Percentiles rank a stretch among this genome's conserved stretches.
Evolutionary conservation across 2,888 invertebrate genomes (phyloP).

Genomic region (Mythimna pallens): DNA sequence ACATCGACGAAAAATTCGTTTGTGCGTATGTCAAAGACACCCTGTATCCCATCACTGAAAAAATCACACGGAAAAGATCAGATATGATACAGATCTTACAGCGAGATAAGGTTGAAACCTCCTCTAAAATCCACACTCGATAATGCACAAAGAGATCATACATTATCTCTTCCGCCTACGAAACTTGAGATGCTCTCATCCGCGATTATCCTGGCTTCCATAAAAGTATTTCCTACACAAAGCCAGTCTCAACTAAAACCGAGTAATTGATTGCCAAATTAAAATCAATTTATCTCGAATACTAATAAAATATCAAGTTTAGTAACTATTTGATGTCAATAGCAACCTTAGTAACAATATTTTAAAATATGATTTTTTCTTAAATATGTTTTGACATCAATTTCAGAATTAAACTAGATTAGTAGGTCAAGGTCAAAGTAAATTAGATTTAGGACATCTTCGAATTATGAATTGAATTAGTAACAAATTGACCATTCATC

Average conservation of each 20-base stretch:
- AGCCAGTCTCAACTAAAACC: neutral
- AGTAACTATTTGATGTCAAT: neutral
- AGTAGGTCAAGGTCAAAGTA: neutral
- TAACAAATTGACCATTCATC: neutral
- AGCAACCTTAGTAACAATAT: constrained; percentile 6
- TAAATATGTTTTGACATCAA: neutral
- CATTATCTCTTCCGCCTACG: neutral
- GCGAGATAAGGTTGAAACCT: constrained; percentile 1
- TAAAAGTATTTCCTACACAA: neutral
- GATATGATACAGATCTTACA: constrained; percentile 13
- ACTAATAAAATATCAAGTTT: neutral
- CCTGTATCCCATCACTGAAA: neutral
- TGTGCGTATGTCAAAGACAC: too few species aligned
- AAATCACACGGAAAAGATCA: constrained; percentile 7
- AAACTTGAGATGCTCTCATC: constrained; percentile 22
- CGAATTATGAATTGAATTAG: neutral
- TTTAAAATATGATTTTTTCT: constrained; percentile 8
- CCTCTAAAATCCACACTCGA: neutral
- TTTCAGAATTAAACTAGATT: neutral
- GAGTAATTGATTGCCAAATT: neutral
- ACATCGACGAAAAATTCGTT: too few species aligned
- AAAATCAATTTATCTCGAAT: too few species aligned
- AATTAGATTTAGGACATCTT: neutral
- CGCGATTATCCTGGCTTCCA: constrained; percentile 10
- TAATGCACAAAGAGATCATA: constrained; percentile 1